Evolutionary conservation across 2,113 vertebrate species (phyloP).

Genomic region (Leptosomus discolor): DNA sequence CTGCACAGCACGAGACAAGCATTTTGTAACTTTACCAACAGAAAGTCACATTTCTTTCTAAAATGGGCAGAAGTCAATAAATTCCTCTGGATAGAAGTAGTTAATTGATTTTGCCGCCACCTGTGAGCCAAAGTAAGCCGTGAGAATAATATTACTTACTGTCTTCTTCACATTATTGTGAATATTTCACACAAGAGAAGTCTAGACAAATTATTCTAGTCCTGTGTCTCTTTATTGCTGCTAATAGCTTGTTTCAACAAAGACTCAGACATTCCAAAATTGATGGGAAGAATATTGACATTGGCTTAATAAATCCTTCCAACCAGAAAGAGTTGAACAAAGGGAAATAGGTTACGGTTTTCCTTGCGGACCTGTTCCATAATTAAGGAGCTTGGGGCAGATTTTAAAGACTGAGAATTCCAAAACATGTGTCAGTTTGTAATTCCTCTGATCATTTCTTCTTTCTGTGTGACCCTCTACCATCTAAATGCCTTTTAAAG

Average conservation of each 20-base stretch:
- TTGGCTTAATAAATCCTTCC: conserved; percentile 64
- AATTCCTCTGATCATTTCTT: conserved; percentile 33
- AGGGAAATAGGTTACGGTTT: conserved; percentile 41
- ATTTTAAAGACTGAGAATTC: conserved; percentile 49
- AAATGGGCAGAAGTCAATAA: conserved; percentile 54
- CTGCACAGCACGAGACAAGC: neutral
- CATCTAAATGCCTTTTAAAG: conserved; percentile 36
- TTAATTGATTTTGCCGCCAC: conserved; percentile 71
- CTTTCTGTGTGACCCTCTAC: neutral
- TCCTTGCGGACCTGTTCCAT: conserved; percentile 39
- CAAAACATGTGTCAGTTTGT: conserved; percentile 27
- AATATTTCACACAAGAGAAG: conserved; percentile 63
- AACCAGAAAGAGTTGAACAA: conserved; percentile 58
- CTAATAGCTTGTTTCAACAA: conserved; percentile 72
- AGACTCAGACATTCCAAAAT: conserved; percentile 56
- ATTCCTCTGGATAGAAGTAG: conserved; percentile 47
- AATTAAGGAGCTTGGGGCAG: conserved; percentile 41
- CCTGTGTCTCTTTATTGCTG: conserved; percentile 65
- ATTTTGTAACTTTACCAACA: neutral
- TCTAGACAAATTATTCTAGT: conserved; percentile 61
- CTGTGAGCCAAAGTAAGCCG: conserved; percentile 51
- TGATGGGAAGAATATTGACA: conserved; percentile 66
- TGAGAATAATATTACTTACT: conserved; percentile 43
- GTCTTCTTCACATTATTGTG: neutral
- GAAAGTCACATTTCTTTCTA: conserved; percentile 34